Conservation (phyloP, 2,113 vertebrate species). For the Mormyrus lacerda region DNA sequence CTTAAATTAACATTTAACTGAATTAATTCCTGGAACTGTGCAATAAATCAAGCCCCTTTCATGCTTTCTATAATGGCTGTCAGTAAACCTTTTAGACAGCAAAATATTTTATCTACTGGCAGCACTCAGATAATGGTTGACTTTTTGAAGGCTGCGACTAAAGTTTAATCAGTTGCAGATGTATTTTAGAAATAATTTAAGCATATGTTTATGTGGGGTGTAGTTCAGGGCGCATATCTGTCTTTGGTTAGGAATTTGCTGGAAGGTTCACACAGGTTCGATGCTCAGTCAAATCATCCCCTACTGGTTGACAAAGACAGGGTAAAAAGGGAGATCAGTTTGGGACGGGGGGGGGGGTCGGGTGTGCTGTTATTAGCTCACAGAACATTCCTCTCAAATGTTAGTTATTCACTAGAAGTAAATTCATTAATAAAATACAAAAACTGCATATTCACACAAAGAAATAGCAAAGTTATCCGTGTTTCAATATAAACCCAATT, state of each 20-base stretch:
- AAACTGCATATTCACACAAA: background rate
- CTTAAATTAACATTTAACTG: conserved; percentile 7
- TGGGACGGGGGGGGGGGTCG: background rate
- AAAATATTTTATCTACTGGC: background rate
- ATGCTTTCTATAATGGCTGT: background rate
- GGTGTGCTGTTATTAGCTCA: background rate
- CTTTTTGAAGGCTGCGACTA: background rate
- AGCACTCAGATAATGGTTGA: background rate
- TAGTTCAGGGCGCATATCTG: background rate
- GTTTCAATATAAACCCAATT: background rate
- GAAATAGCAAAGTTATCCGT: background rate
- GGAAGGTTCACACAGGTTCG: background rate
- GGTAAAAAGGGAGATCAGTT: background rate
- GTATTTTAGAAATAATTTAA: background rate
- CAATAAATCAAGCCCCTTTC: conserved; percentile 3
- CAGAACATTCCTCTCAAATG: background rate
- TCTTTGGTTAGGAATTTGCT: background rate
- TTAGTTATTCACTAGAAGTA: background rate
- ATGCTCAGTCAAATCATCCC: background rate
- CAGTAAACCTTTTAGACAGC: background rate
- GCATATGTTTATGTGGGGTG: background rate
- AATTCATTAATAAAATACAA: background rate
- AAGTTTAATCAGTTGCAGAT: conserved; percentile 8
- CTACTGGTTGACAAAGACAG: background rate
- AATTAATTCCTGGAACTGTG: background rate